A percentile compares a stretch with the other conserved stretches of the same genome.
Evolutionary conservation across 2,888 invertebrate species (phyloP).

Genomic region (Octonoba sinensis): DNA sequence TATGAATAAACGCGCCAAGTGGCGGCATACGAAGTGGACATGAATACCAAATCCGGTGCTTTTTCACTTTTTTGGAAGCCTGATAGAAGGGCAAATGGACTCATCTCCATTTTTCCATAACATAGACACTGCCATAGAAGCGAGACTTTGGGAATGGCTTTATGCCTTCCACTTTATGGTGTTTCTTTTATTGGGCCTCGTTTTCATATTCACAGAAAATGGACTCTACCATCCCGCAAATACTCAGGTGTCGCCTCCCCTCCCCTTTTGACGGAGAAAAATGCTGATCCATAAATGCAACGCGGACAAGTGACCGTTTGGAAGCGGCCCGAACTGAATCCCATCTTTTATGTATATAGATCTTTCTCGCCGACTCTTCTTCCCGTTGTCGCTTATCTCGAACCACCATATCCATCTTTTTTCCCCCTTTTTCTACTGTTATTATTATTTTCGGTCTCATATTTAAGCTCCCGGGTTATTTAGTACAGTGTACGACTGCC

Average conservation of each 20-base stretch:
- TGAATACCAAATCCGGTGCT: conserved; percentile 47
- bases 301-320: conserved; percentile 27
- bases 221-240: conserved; percentile 4
- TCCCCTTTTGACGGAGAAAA: conserved; percentile 19
- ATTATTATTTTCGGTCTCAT: conserved; percentile 7
- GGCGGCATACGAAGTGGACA: conserved; percentile 59
- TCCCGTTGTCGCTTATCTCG: conserved; percentile 46
- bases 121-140: conserved; percentile 41
- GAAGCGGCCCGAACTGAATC: conserved; percentile 53
- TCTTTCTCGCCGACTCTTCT: conserved; percentile 37
- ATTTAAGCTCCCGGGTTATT: conserved; percentile 40
- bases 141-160: conserved; percentile 32
- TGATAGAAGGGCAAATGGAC: too few species aligned
- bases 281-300: conserved; percentile 5
- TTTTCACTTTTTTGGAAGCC: too few species aligned
- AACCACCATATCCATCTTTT: conserved; percentile 42
- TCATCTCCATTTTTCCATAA: conserved; percentile 16
- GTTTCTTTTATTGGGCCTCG: conserved; percentile 61
- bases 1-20: conserved; percentile 48
- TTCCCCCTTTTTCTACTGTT: conserved; percentile 2
- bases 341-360: conserved; percentile 64
- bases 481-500: conserved; percentile 13
- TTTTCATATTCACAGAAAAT: conserved; percentile 59
- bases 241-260: conserved; percentile 27
- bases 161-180: conserved; percentile 54